Conservation (phyloP, 2,888 invertebrate species). For the Drosophila recens region DNA sequence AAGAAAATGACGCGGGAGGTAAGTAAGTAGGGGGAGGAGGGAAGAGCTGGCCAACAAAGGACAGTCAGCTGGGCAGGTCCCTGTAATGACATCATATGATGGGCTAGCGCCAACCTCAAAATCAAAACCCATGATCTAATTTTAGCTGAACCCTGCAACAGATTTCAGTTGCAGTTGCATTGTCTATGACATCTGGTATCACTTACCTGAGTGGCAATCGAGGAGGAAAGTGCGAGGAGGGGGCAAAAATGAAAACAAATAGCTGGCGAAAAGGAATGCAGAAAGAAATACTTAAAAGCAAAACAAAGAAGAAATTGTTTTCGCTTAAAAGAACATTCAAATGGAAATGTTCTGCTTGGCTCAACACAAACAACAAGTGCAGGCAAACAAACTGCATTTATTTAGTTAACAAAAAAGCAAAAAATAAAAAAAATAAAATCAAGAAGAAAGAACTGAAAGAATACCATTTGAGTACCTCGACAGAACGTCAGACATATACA, state of each 20-base stretch:
- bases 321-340: constrained; percentile 82
- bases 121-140: constrained; percentile 78
- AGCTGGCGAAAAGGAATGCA: constrained; percentile 50
- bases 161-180: constrained; percentile 35
- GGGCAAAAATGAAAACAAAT: constrained; percentile 27
- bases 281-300: constrained; percentile 62
- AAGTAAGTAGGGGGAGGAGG: not conserved
- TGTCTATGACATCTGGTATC: constrained; percentile 45
- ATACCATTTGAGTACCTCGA: constrained; percentile 74
- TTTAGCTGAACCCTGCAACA: constrained; percentile 48
- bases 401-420: constrained; percentile 65
- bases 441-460: constrained; percentile 51
- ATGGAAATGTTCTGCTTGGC: constrained; percentile 82
- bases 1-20: constrained; percentile 34
- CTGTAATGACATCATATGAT: constrained; percentile 71
- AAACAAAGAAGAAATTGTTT: constrained; percentile 82
- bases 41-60: constrained; percentile 40
- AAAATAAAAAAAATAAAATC: constrained; percentile 34
- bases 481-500: constrained; percentile 59
- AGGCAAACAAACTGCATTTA: constrained; percentile 80
- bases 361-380: constrained; percentile 79
- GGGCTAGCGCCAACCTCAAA: constrained; percentile 58
- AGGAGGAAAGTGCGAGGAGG: not conserved
- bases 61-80: constrained; percentile 57
- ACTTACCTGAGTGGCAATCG: constrained; percentile 41